Conservation (phyloP, 2,797 vertebrate species). For the Acrossocheilus wenchowensis region DNA sequence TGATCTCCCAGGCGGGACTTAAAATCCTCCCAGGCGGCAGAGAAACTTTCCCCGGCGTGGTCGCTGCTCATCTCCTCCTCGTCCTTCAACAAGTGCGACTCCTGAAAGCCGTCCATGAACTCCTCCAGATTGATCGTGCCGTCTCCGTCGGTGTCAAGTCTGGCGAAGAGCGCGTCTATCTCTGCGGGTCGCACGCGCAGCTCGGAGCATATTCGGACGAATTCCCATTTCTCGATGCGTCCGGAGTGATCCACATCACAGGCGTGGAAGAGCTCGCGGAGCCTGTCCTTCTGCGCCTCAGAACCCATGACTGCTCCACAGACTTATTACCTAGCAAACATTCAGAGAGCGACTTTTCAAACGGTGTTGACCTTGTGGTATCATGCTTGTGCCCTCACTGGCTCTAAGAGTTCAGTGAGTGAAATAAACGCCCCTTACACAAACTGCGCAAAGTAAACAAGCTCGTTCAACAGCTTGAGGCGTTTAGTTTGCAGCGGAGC, state of each 20-base stretch:
- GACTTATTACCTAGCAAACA: background rate
- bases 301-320: slow-evolving; percentile 41
- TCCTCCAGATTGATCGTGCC: slow-evolving; percentile 87
- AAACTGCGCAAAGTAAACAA: slow-evolving; percentile 36
- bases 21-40: slow-evolving; percentile 85
- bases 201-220: slow-evolving; percentile 83
- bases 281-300: slow-evolving; percentile 52
- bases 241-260: slow-evolving; percentile 86
- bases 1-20: slow-evolving; percentile 82
- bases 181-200: slow-evolving; percentile 80
- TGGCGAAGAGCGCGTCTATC: slow-evolving; percentile 83
- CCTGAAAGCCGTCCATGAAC: slow-evolving; percentile 85
- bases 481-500: background rate
- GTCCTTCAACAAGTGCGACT: slow-evolving; percentile 61
- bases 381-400: background rate
- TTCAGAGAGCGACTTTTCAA: background rate
- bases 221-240: slow-evolving; percentile 85
- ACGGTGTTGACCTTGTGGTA: slow-evolving; percentile 3
- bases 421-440: slow-evolving; percentile 40
- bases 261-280: slow-evolving; percentile 81
- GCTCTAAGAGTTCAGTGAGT: background rate
- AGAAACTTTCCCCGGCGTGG: slow-evolving; percentile 59
- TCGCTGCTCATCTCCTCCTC: slow-evolving; percentile 59
- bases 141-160: slow-evolving; percentile 86
- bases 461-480: background rate